phyloP scores from a whole-genome alignment of 35 echinoderm and acorn worm species.

The Lytechinus variegatus region DNA sequence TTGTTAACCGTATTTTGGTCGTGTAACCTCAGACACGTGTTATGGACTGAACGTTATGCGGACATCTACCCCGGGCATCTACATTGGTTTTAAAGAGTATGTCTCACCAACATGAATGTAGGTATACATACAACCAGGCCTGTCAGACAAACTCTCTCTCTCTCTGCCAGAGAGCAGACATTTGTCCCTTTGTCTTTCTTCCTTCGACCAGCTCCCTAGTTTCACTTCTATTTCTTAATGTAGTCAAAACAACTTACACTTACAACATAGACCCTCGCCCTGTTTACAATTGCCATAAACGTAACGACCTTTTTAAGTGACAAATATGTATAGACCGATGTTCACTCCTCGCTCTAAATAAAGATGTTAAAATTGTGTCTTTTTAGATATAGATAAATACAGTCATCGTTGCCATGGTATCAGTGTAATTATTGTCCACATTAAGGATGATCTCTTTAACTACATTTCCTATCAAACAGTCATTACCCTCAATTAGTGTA shows the following conservation, averaged over 20 bases:
- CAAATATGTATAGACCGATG: no score
- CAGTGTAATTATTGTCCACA: not conserved
- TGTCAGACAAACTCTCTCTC: no score
- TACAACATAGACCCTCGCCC: not conserved
- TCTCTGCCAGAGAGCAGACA: not conserved
- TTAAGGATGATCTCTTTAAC: not conserved
- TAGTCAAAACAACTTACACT: not conserved
- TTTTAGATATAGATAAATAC: not conserved
- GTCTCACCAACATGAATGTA: no score
- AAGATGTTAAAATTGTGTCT: no score
- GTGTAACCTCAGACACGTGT: not conserved
- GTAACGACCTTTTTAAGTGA: no score
- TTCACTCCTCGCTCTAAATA: no score
- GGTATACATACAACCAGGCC: no score
- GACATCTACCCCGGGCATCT: not conserved
- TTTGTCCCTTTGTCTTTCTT: not conserved
- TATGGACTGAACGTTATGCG: not conserved
- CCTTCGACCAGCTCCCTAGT: not conserved
- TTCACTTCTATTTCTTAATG: not conserved
- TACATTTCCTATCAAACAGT: not conserved
- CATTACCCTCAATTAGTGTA: not conserved
- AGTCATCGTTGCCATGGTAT: not conserved
- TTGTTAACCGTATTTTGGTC: not conserved
- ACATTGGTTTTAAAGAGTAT: no score
- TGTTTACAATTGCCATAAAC: not conserved